Percentiles rank a stretch among this genome's conserved stretches.
These are phyloP conservation scores for Drosophila subsilvestris DNA, from an alignment of 2,888 invertebrate genomes.

Conservation along the genomic window DNA sequence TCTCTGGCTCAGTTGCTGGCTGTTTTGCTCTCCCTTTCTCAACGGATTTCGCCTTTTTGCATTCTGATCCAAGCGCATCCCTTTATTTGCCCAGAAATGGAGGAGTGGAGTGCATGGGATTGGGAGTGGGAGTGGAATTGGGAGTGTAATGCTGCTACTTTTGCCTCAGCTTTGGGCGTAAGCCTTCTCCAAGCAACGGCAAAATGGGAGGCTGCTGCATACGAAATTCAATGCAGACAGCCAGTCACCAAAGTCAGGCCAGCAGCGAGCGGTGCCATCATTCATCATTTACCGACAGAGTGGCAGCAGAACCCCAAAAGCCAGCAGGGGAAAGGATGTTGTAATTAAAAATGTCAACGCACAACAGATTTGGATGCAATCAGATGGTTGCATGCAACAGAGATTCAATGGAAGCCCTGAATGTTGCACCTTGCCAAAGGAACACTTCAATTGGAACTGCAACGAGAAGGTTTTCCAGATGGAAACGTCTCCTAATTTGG, in stretches of 20 bases:
- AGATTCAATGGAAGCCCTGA: slow-evolving; percentile 14
- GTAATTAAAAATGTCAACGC: slow-evolving; percentile 78
- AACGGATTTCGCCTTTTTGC: slow-evolving; percentile 53
- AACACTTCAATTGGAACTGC: slow-evolving; percentile 25
- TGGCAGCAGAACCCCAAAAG: slow-evolving; percentile 15
- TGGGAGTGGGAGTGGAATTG: slow-evolving; percentile 12
- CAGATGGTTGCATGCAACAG: slow-evolving; percentile 44
- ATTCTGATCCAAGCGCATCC: slow-evolving; percentile 62
- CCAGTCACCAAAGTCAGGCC: no score
- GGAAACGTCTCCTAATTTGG: not conserved
- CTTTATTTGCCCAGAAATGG: slow-evolving; percentile 16
- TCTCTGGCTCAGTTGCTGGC: slow-evolving; percentile 7
- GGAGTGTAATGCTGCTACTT: slow-evolving; percentile 52
- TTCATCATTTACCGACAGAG: slow-evolving; percentile 64
- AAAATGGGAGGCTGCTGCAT: slow-evolving; percentile 16
- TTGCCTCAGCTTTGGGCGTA: slow-evolving; percentile 58
- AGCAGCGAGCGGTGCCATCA: slow-evolving; percentile 49
- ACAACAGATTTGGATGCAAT: slow-evolving; percentile 72
- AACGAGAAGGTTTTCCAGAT: slow-evolving; percentile 13
- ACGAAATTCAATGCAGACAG: not conserved
- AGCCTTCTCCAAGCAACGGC: slow-evolving; percentile 46
- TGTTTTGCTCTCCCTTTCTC: slow-evolving; percentile 53
- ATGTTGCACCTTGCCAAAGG: slow-evolving; percentile 5
- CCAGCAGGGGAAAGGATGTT: slow-evolving; percentile 18
- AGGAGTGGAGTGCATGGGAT: not conserved